Evolutionary conservation across 2,888 invertebrate genomes (phyloP).

Genomic region (Blastobasis lacticolella): DNA sequence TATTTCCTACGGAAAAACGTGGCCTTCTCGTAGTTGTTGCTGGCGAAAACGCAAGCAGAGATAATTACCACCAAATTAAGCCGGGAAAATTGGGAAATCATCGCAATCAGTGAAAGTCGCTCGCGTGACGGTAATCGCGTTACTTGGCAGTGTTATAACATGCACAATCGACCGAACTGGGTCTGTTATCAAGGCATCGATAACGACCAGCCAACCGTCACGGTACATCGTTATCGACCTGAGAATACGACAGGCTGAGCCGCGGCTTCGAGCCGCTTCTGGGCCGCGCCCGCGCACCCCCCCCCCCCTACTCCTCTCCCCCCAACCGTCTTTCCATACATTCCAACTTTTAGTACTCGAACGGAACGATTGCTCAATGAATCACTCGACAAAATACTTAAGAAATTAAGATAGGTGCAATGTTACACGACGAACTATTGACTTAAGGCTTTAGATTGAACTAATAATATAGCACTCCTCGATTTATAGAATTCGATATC

Average conservation of each 20-base stretch:
- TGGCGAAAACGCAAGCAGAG: slow-evolving; percentile 3
- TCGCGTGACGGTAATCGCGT: slow-evolving; percentile 48
- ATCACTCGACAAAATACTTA: no score
- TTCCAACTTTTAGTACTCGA: no score
- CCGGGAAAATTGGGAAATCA: slow-evolving; percentile 37
- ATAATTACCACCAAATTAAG: slow-evolving; percentile 37
- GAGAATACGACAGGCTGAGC: slow-evolving; percentile 2
- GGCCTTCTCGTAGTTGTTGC: no score
- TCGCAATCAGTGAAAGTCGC: slow-evolving; percentile 31
- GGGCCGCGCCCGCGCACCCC: slow-evolving; percentile 14
- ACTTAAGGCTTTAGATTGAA: no score
- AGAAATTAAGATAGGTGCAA: no score
- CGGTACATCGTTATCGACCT: slow-evolving; percentile 24
- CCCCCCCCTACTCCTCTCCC: not conserved
- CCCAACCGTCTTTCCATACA: no score
- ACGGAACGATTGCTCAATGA: no score
- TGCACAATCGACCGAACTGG: slow-evolving; percentile 31
- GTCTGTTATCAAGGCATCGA: slow-evolving; percentile 47
- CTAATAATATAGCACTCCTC: no score
- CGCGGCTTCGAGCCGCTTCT: no score
- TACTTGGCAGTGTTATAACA: slow-evolving; percentile 35
- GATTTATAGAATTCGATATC: no score
- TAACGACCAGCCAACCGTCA: slow-evolving; percentile 21
- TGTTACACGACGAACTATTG: no score
- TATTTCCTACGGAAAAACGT: no score